A percentile compares a stretch with the other conserved stretches of the same genome.
Conservation (phyloP, 2,113 vertebrate genomes). For the Terrapene triunguis region DNA sequence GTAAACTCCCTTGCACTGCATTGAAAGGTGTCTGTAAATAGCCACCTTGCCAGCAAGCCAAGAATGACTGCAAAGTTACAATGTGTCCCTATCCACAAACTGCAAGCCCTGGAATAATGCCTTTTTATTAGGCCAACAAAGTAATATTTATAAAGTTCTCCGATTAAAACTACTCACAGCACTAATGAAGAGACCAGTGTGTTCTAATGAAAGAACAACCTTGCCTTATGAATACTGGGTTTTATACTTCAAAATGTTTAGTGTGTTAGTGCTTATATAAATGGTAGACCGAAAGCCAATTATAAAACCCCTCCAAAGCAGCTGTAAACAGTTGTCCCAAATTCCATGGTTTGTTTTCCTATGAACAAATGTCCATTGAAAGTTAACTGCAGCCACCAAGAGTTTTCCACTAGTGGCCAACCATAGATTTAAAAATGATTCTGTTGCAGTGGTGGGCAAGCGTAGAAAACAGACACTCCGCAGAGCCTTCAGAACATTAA, state of each 20-base stretch:
- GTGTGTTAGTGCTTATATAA: neutral
- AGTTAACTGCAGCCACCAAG: neutral
- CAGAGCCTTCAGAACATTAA: neutral
- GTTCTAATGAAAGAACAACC: neutral
- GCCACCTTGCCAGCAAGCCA: neutral
- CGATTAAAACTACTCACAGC: neutral
- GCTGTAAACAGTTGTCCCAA: neutral
- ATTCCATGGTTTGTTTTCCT: slow-evolving; percentile 3
- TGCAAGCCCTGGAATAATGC: rapidly evolving
- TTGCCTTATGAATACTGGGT: neutral
- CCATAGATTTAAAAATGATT: slow-evolving; percentile 21
- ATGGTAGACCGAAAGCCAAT: neutral
- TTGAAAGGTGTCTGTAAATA: neutral
- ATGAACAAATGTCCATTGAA: slow-evolving; percentile 30
- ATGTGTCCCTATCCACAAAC: neutral
- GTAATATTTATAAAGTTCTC: neutral
- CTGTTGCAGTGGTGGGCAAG: neutral
- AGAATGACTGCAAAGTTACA: neutral
- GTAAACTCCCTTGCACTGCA: neutral
- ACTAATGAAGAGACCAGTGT: neutral
- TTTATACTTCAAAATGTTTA: neutral
- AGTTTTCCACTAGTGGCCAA: slow-evolving; percentile 4
- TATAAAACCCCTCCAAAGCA: neutral
- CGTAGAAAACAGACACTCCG: neutral
- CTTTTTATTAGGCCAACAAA: neutral